Evolutionary conservation across 2,888 invertebrate species (phyloP).

Genomic region (Myopa tessellatipennis): DNA sequence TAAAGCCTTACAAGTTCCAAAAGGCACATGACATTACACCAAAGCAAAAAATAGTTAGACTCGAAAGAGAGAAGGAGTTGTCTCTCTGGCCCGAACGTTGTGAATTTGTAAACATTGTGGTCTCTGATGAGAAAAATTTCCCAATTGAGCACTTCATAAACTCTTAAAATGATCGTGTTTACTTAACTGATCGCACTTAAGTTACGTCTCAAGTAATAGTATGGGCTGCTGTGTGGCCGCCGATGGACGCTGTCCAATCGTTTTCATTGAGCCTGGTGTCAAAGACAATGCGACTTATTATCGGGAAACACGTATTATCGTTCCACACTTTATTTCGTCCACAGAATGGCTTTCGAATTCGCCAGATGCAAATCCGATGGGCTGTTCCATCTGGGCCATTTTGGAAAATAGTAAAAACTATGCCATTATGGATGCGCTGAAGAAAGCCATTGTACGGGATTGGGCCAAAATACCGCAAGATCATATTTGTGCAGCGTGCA

Average conservation of each 20-base stretch:
- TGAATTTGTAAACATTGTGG: not conserved
- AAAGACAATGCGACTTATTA: not conserved
- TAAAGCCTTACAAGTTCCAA: too few relatives aligned
- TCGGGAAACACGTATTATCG: not conserved
- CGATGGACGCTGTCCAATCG: not conserved
- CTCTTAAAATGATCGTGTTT: too few relatives aligned
- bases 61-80: constrained; percentile 1
- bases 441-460: too few relatives aligned
- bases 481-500: constrained; percentile 27
- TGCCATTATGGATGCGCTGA: too few relatives aligned
- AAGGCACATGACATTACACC: too few relatives aligned
- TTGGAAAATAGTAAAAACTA: too few relatives aligned
- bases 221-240: constrained; percentile 6
- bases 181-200: not conserved
- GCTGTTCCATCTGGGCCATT: too few relatives aligned
- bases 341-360: too few relatives aligned
- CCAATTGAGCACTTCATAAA: not conserved
- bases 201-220: too few relatives aligned
- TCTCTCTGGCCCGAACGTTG: not conserved
- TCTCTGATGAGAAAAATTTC: constrained; percentile 13
- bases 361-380: too few relatives aligned
- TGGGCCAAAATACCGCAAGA: constrained; percentile 37
- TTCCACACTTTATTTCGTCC: constrained; percentile 39
- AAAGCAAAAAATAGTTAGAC: constrained; percentile 6
- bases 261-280: not conserved